Evolutionary conservation across 2,113 vertebrate species (phyloP).

Genomic region (Taxidea taxus): DNA sequence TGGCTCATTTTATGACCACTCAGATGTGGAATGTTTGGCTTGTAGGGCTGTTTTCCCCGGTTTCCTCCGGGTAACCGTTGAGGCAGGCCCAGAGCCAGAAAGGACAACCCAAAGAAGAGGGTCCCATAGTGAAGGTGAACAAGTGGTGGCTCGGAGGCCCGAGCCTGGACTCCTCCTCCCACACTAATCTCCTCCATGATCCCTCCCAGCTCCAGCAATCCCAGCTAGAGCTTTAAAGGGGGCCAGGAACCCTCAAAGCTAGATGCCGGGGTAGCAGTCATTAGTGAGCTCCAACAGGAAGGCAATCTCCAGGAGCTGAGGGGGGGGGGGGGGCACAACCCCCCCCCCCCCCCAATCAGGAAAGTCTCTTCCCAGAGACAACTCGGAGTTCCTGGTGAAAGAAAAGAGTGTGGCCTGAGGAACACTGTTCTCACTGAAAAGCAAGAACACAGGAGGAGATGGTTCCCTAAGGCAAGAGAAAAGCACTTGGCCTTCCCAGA

Average conservation of each 20-base stretch:
- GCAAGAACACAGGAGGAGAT: background rate
- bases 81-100: background rate
- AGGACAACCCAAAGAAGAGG: background rate
- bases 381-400: background rate
- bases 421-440: background rate
- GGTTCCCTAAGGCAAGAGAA: background rate
- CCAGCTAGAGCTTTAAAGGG: background rate
- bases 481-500: background rate
- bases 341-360: background rate
- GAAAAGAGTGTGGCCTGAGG: background rate
- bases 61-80: background rate
- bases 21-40: background rate
- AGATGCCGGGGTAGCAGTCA: too few relatives aligned
- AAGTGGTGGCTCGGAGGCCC: background rate
- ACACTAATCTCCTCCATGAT: rapidly evolving
- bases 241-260: background rate
- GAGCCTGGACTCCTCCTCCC: background rate
- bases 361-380: background rate
- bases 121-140: background rate
- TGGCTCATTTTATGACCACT: background rate
- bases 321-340: background rate
- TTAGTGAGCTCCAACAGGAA: background rate
- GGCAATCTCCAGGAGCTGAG: background rate
- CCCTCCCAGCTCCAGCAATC: background rate
- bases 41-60: background rate